phyloP scores from a whole-genome alignment of 2,113 vertebrate species.

The Dicentrarchus labrax region DNA sequence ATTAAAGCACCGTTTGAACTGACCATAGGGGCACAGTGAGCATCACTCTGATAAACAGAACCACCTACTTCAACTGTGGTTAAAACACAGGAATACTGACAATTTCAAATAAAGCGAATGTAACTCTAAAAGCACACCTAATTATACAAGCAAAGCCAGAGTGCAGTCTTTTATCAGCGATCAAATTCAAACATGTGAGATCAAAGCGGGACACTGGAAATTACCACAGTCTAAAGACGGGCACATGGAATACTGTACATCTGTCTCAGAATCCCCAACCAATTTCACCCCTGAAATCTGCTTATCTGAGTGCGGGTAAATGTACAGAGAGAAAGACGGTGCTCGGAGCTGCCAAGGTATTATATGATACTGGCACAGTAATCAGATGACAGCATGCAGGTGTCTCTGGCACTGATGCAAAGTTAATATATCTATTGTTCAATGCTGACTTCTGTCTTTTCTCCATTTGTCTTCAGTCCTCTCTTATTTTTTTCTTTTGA shows the following conservation, averaged over 20 bases:
- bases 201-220: conserved; percentile 46
- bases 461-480: conserved; percentile 30
- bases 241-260: conserved; percentile 42
- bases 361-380: conserved; percentile 44
- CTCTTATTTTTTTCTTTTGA: not conserved
- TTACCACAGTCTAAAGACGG: conserved; percentile 36
- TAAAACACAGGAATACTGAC: not conserved
- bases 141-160: conserved; percentile 9
- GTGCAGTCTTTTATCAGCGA: conserved; percentile 4
- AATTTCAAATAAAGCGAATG: conserved; percentile 7
- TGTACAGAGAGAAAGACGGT: conserved; percentile 12
- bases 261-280: conserved; percentile 45
- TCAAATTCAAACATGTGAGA: conserved; percentile 24
- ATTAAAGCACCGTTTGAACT: conserved; percentile 30
- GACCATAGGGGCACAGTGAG: conserved; percentile 2
- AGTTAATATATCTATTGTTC: conserved; percentile 61
- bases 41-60: not conserved
- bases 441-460: conserved; percentile 14
- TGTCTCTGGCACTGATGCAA: conserved; percentile 48
- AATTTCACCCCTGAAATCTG: conserved; percentile 46
- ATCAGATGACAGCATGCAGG: conserved; percentile 55
- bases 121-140: not conserved
- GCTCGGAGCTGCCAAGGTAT: conserved; percentile 26
- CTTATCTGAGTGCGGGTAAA: conserved; percentile 44
- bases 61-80: not conserved